Evolutionary conservation across 2,113 vertebrate genomes (phyloP).

Genomic region (Anas platyrhynchos): DNA sequence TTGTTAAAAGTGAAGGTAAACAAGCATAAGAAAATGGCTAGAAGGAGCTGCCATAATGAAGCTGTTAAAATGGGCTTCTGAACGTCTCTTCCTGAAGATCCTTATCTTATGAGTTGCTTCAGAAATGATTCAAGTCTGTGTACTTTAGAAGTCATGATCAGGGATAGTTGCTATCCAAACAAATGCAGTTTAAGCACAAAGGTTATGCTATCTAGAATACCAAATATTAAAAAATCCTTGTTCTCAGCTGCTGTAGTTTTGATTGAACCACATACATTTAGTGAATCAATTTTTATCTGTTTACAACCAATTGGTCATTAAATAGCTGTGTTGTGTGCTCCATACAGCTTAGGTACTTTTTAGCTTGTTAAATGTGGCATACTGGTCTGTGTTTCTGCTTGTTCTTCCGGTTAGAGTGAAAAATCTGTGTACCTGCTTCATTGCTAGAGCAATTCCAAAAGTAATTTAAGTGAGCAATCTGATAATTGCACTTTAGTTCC

Average conservation of each 20-base stretch:
- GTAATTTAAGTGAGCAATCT: background rate
- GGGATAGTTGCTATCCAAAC: background rate
- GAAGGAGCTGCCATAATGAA: background rate
- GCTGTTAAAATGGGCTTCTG: background rate
- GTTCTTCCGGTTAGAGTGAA: rapidly evolving
- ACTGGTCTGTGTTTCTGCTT: background rate
- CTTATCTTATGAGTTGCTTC: background rate
- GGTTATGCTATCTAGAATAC: background rate
- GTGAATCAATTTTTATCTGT: background rate
- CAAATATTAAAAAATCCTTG: background rate
- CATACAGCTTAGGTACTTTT: background rate
- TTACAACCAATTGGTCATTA: background rate
- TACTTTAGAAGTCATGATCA: background rate
- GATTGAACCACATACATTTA: rapidly evolving
- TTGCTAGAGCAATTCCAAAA: background rate
- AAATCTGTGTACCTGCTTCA: background rate
- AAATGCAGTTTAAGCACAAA: background rate
- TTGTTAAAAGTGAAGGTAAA: background rate
- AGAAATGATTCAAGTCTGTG: background rate
- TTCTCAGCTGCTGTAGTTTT: background rate
- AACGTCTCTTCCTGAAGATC: background rate
- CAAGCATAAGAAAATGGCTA: background rate
- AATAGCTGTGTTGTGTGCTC: background rate
- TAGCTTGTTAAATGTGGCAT: background rate
- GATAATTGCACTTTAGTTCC: background rate